A percentile compares a stretch with the other conserved stretches of the same genome.
Conservation (phyloP, 1,140 invertebrate species). For the Drosophila baimaii region DNA sequence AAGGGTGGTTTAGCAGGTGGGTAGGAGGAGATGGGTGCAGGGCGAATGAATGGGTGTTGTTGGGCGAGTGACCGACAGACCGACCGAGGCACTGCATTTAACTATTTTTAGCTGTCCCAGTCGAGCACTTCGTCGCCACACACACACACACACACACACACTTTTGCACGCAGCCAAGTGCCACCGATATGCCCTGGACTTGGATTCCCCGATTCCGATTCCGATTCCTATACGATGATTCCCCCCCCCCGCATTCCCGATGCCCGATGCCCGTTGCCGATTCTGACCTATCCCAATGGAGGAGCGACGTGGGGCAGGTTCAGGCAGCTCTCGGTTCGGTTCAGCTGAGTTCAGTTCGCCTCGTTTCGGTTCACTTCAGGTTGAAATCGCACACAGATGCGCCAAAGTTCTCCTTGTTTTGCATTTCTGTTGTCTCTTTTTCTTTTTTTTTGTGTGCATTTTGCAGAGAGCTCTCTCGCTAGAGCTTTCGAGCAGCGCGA, state of each 20-base stretch:
- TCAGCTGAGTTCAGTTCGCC: constrained; percentile 36
- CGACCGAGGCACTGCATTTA: constrained; percentile 51
- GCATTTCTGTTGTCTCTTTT: constrained; percentile 5
- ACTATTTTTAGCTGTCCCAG: constrained; percentile 57
- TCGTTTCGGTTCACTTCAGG: constrained; percentile 46
- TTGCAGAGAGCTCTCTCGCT: constrained; percentile 31
- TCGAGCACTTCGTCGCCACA: constrained; percentile 35
- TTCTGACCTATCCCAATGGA: constrained; percentile 77
- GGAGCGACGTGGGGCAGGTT: constrained; percentile 64
- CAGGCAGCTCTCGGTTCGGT: constrained; percentile 28
- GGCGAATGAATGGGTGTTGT: background rate
- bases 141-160: constrained; percentile 30
- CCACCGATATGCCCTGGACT: constrained; percentile 42
- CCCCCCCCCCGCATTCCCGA: background rate
- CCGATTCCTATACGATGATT: constrained; percentile 15
- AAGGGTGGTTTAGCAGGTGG: too few species aligned
- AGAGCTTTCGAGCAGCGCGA: constrained; percentile 32
- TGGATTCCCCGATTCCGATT: constrained; percentile 41
- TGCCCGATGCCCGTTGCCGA: constrained; percentile 22
- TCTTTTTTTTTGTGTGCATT: constrained; percentile 33
- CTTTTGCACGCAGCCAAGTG: constrained; percentile 4
- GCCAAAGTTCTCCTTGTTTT: constrained; percentile 51
- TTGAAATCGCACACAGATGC: constrained; percentile 56
- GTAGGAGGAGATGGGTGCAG: too few species aligned
- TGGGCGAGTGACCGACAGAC: constrained; percentile 60